Percentiles rank a stretch among this genome's conserved stretches.
phyloP scores from a whole-genome alignment of 2,888 invertebrate genomes.

The Cerastis rubricosa region DNA sequence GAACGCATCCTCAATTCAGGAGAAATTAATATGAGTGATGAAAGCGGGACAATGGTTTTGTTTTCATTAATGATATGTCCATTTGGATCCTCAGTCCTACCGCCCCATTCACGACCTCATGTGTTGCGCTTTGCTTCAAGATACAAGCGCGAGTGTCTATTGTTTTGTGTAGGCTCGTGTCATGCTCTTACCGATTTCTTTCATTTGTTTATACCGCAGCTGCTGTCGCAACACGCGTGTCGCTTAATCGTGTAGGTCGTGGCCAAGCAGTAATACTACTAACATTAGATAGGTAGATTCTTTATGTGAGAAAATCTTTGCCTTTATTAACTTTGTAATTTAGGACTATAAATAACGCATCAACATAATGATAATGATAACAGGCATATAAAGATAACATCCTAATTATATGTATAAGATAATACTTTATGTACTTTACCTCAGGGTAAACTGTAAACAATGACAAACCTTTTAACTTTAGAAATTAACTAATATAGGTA shows the following conservation, averaged over 20 bases:
- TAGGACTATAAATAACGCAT: conserved; percentile 15
- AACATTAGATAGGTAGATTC: neutral
- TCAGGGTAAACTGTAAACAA: neutral
- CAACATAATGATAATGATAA: conserved; percentile 14
- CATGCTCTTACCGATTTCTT: neutral
- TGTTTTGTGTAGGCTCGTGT: no score
- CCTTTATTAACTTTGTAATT: neutral
- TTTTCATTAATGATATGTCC: neutral
- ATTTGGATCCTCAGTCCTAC: neutral
- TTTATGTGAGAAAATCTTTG: neutral
- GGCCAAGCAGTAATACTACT: neutral
- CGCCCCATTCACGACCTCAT: neutral
- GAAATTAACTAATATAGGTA: neutral
- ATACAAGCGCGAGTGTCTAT: neutral
- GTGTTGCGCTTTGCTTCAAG: neutral
- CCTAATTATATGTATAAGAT: conserved; percentile 21
- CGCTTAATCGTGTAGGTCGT: neutral
- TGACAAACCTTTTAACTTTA: conserved; percentile 2
- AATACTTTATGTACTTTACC: conserved; percentile 8
- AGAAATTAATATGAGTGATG: conserved; percentile 10
- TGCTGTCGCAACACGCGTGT: neutral
- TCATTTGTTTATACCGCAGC: neutral
- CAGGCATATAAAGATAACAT: conserved; percentile 24
- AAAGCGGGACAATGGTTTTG: neutral
- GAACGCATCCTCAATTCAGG: conserved; percentile 40